A percentile compares a stretch with the other conserved stretches of the same genome.
phyloP scores from a whole-genome alignment of 2,888 invertebrate species.

The Iselma pallidipennis region DNA sequence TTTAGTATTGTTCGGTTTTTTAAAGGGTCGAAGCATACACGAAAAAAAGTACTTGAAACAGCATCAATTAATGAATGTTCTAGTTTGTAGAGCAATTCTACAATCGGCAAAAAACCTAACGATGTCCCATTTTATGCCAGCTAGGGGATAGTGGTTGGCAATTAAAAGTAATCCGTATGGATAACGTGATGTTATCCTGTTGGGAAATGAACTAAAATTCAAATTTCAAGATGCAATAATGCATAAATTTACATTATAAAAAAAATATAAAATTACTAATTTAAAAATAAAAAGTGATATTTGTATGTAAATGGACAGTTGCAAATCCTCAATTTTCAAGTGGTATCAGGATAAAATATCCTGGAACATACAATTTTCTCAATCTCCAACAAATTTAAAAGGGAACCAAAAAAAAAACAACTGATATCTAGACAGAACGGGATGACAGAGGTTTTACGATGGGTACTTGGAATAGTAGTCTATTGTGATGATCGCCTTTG shows the following conservation, averaged over 20 bases:
- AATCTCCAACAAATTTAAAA: neutral
- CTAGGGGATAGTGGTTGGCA: too few species aligned
- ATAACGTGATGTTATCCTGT: too few species aligned
- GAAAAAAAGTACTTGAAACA: too few species aligned
- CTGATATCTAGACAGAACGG: neutral
- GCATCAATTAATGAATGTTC: too few species aligned
- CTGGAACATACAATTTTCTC: constrained; percentile 17
- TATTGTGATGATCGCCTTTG: constrained; percentile 12
- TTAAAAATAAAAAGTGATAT: constrained; percentile 34
- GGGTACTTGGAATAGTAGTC: neutral
- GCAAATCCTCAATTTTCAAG: constrained; percentile 24
- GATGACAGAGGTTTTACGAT: neutral
- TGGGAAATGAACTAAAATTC: too few species aligned
- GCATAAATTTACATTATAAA: constrained; percentile 16
- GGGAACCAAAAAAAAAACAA: neutral
- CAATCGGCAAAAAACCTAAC: too few species aligned
- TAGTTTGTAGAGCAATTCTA: too few species aligned
- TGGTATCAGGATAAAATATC: constrained; percentile 30
- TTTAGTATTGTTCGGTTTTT: too few species aligned
- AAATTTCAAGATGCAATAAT: constrained; percentile 1
- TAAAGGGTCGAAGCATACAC: too few species aligned
- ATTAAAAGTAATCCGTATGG: too few species aligned
- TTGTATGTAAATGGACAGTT: constrained; percentile 39
- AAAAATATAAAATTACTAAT: constrained; percentile 33
- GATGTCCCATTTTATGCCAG: too few species aligned